Conservation (phyloP, 2,797 vertebrate genomes). For the Phrynocephalus guinanensis region DNA sequence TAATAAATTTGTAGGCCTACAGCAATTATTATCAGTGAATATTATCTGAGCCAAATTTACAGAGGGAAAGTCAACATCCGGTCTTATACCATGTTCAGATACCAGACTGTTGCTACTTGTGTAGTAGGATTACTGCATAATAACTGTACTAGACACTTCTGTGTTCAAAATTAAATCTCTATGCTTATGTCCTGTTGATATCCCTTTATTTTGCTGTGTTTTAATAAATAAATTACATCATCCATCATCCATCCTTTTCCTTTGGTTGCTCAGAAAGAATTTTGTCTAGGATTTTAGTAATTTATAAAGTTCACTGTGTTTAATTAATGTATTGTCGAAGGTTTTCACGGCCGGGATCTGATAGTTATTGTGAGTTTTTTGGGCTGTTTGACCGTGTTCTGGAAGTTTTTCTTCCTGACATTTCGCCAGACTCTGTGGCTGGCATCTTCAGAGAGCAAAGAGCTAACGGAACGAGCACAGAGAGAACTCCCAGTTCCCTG, state of each 20-base stretch:
- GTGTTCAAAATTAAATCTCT: neutral
- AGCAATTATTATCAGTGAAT: neutral
- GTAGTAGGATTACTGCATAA: neutral
- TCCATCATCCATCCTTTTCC: no score
- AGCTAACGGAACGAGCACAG: no score
- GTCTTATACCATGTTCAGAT: neutral
- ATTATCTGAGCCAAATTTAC: neutral
- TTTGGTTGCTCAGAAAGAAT: neutral
- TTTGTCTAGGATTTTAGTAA: neutral
- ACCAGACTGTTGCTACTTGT: neutral
- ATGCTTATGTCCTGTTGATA: conserved; percentile 13
- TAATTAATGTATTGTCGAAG: neutral
- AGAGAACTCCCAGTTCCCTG: no score
- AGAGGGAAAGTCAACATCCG: neutral
- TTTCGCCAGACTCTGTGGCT: no score
- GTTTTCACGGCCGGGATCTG: no score
- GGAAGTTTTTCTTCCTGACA: no score
- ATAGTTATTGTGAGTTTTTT: no score
- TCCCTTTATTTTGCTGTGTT: neutral
- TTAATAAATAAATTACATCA: neutral
- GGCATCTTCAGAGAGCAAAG: no score
- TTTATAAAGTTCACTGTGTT: neutral
- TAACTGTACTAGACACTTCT: neutral
- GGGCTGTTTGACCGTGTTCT: no score
- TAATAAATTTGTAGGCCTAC: neutral